A percentile compares a stretch with the other conserved stretches of the same genome.
Evolutionary conservation across 2,797 vertebrate genomes (phyloP).

Genomic region (Sardinella longiceps): DNA sequence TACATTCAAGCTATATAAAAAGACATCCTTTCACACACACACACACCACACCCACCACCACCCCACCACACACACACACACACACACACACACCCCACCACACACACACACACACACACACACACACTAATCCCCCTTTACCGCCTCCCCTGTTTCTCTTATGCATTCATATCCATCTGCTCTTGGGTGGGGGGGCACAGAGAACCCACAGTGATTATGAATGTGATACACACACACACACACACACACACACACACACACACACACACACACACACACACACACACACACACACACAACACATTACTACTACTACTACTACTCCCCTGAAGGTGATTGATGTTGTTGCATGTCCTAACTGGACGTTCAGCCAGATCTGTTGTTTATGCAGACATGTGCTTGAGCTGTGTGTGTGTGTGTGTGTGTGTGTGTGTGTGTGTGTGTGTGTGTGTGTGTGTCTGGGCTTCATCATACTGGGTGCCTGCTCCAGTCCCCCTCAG

Average conservation of each 20-base stretch:
- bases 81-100: neutral
- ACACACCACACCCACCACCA: neutral
- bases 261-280: constrained; percentile 28
- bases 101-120: neutral
- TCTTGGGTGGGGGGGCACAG: neutral
- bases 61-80: neutral
- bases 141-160: neutral
- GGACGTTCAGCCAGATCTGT: neutral
- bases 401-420: neutral
- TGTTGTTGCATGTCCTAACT: constrained; percentile 3
- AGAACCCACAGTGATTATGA: neutral
- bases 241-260: neutral
- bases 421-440: constrained; percentile 8
- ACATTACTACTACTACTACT: too few species aligned
- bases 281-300: neutral
- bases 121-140: neutral
- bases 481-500: neutral
- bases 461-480: constrained; percentile 29
- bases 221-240: neutral
- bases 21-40: neutral
- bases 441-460: constrained; percentile 23
- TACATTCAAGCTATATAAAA: constrained; percentile 35
- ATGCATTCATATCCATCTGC: neutral
- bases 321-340: neutral
- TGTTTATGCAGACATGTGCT: constrained; percentile 24